Conservation (phyloP, 64 coral and sea anemone species). For the Stichodactyla helianthus region DNA sequence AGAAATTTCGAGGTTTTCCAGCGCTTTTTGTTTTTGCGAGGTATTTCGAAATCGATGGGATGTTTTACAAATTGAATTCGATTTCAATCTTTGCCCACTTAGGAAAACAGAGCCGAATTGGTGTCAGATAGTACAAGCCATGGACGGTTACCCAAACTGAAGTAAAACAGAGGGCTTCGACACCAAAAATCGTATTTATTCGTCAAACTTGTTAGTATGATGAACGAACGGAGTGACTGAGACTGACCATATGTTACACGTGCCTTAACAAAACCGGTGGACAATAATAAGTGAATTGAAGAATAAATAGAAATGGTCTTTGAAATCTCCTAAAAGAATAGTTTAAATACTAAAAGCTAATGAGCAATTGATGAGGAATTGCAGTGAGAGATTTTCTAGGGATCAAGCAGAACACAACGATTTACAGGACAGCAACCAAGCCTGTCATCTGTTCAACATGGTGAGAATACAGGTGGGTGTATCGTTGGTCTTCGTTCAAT, state of each 20-base stretch:
- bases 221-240: neutral
- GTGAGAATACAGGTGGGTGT: neutral
- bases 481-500: neutral
- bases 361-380: neutral
- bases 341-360: neutral
- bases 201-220: conserved; percentile 9
- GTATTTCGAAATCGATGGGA: neutral
- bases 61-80: neutral
- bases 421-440: neutral
- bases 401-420: neutral
- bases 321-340: neutral
- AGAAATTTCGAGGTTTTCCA: conserved; percentile 1
- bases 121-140: neutral
- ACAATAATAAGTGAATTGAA: neutral
- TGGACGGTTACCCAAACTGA: neutral
- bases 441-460: neutral
- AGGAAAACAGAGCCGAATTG: neutral
- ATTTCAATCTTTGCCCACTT: neutral
- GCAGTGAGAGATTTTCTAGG: neutral
- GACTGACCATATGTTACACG: too few species aligned
- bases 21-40: neutral
- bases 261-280: too few species aligned
- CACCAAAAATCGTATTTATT: neutral
- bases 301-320: neutral
- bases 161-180: neutral